Percentiles rank a stretch among this genome's conserved stretches.
These are phyloP conservation scores for Meloidogyne hapla DNA, from an alignment of 1,140 invertebrate genomes.

Conservation along the genomic window DNA sequence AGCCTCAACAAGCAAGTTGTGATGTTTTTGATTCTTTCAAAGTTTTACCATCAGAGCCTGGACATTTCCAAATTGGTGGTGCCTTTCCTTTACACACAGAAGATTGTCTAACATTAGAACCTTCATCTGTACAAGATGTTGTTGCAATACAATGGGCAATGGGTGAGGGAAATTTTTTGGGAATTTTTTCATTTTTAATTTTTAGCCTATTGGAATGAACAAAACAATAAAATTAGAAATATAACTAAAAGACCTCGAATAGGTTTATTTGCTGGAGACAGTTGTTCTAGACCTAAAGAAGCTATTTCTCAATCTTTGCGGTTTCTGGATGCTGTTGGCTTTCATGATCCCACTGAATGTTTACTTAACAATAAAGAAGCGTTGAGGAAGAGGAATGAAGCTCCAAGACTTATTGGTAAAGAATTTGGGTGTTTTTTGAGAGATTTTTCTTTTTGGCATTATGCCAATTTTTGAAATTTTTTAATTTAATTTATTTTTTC, in stretches of 20 bases:
- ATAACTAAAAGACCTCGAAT: conserved; percentile 18
- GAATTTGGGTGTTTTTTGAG: neutral
- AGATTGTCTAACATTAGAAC: conserved; percentile 49
- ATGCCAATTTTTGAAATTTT: neutral
- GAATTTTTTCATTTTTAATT: neutral
- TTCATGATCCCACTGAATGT: conserved; percentile 58
- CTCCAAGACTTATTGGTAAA: conserved; percentile 20
- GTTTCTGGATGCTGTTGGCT: conserved; percentile 59
- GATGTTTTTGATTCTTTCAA: conserved; percentile 60
- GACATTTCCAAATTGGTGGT: conserved; percentile 51
- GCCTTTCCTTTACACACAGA: conserved; percentile 55
- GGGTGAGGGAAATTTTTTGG: neutral
- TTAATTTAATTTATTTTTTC: conserved; percentile 20
- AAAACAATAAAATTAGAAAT: neutral
- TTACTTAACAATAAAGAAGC: conserved; percentile 18
- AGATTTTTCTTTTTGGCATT: too few relatives aligned
- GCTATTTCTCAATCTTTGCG: conserved; percentile 58
- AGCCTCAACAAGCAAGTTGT: conserved; percentile 27
- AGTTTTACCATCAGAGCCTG: conserved; percentile 51
- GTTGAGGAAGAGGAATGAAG: neutral
- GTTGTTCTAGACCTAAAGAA: conserved; percentile 58
- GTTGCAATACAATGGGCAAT: conserved; percentile 62
- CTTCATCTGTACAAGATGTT: conserved; percentile 59
- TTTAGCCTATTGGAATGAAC: conserved; percentile 44
- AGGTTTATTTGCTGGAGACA: conserved; percentile 61